These are phyloP conservation scores for Petrocephalus microphthalmus DNA, from an alignment of 2,113 vertebrate species.

Conservation along the genomic window DNA sequence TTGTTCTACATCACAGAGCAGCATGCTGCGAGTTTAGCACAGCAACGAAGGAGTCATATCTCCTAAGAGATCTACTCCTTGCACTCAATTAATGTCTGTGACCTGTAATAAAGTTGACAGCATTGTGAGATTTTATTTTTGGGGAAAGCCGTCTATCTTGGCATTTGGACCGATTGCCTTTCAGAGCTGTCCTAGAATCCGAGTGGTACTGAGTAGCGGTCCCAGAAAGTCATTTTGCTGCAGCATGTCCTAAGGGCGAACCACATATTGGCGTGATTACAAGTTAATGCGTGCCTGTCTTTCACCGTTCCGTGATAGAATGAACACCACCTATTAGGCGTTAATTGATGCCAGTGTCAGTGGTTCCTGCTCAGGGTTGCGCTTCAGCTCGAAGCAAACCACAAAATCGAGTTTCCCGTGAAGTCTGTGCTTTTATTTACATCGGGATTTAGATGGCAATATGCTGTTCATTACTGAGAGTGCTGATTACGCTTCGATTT, in stretches of 20 bases:
- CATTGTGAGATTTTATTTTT: background rate
- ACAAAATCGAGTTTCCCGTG: conserved; percentile 36
- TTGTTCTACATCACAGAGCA: background rate
- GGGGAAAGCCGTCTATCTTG: background rate
- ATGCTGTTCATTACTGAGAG: conserved; percentile 27
- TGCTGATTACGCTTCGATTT: conserved; percentile 34
- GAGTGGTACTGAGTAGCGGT: background rate
- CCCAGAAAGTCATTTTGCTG: background rate
- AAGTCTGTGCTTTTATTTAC: conserved; percentile 36
- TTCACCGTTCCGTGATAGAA: background rate
- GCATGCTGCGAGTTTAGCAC: background rate
- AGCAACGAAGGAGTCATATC: background rate
- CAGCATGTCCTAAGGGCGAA: conserved; percentile 16
- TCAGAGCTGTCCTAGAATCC: background rate
- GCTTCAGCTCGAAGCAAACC: conserved; percentile 26
- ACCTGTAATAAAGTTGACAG: background rate
- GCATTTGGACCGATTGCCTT: background rate
- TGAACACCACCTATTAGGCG: background rate
- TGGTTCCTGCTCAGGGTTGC: background rate
- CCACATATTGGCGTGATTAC: conserved; percentile 30
- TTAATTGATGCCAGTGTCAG: background rate
- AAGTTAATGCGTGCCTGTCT: conserved; percentile 37
- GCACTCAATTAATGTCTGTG: background rate
- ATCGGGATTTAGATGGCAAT: conserved; percentile 31
- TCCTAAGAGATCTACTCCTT: background rate